phyloP scores from a whole-genome alignment of 1,140 invertebrate species.

The Drosophila ficusphila region DNA sequence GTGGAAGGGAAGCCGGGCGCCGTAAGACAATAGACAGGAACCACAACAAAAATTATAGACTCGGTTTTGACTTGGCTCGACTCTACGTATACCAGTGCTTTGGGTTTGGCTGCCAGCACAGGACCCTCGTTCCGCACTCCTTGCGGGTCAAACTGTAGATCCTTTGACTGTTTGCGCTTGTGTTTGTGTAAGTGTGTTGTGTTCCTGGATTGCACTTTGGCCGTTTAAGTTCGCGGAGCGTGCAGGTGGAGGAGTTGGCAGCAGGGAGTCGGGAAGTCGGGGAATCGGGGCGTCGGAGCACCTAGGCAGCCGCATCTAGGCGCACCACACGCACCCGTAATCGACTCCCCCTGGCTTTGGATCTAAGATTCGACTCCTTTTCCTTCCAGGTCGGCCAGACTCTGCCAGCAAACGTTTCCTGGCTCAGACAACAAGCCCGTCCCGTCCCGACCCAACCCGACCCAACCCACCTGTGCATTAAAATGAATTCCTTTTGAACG shows the following conservation, averaged over 20 bases:
- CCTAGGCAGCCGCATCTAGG: conserved; percentile 67
- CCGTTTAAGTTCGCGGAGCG: conserved; percentile 60
- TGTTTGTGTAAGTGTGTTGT: conserved; percentile 38
- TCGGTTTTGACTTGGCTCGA: conserved; percentile 61
- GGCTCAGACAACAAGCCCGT: conserved; percentile 12
- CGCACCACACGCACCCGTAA: conserved; percentile 69
- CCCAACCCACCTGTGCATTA: conserved; percentile 58
- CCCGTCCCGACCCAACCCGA: background rate
- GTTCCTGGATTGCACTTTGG: conserved; percentile 64
- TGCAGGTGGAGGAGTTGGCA: background rate
- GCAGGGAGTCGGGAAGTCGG: background rate
- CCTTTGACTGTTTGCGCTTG: conserved; percentile 33
- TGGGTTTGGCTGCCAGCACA: conserved; percentile 45
- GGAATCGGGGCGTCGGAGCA: conserved; percentile 17
- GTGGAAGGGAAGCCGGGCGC: conserved; percentile 11
- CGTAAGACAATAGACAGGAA: conserved; percentile 81
- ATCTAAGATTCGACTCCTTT: background rate
- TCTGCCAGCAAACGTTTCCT: conserved; percentile 60
- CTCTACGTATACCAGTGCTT: conserved; percentile 37
- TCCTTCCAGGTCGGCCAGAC: background rate
- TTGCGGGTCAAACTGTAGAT: background rate
- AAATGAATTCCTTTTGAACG: conserved; percentile 77
- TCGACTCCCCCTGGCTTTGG: conserved; percentile 32
- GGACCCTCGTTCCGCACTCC: conserved; percentile 15
- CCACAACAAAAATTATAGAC: conserved; percentile 82